A percentile compares a stretch with the other conserved stretches of the same genome.
Conservation (phyloP, 2,113 vertebrate species). For the Melanotaenia duboulayi region DNA sequence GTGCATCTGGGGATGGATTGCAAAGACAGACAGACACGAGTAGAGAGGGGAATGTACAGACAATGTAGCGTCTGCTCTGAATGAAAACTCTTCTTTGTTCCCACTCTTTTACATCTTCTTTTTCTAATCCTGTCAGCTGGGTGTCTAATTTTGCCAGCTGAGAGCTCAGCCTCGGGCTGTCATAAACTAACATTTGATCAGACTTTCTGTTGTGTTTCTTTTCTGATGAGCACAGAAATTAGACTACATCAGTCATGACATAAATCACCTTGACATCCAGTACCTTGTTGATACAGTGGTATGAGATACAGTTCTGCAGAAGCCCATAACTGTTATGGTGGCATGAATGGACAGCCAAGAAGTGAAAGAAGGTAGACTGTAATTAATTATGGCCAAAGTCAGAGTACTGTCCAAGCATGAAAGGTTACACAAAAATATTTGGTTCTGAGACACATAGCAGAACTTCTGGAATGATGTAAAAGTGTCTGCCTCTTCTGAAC, state of each 20-base stretch:
- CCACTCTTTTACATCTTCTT: slow-evolving; percentile 47
- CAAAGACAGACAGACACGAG: slow-evolving; percentile 43
- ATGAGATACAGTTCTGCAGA: not conserved
- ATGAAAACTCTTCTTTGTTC: slow-evolving; percentile 53
- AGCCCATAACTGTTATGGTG: too few relatives aligned
- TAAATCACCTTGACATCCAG: slow-evolving; percentile 30
- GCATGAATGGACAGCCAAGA: not conserved
- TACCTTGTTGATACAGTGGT: not conserved
- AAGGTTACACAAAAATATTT: not conserved
- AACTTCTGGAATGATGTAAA: not conserved
- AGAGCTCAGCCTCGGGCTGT: slow-evolving; percentile 65
- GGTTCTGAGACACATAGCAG: slow-evolving; percentile 5
- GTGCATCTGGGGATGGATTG: slow-evolving; percentile 58
- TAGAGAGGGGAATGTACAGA: slow-evolving; percentile 41
- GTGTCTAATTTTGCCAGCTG: slow-evolving; percentile 64
- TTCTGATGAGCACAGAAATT: slow-evolving; percentile 32
- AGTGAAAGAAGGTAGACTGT: not conserved
- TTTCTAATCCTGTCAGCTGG: slow-evolving; percentile 51
- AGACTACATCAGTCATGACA: slow-evolving; percentile 40
- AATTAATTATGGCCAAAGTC: not conserved
- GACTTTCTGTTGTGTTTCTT: slow-evolving; percentile 35
- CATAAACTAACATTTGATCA: slow-evolving; percentile 46
- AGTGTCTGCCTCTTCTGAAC: too few relatives aligned
- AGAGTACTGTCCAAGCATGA: not conserved
- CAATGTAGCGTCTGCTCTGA: slow-evolving; percentile 49